Conservation (phyloP, 2,888 invertebrate genomes). For the Ditula angustiorana region DNA sequence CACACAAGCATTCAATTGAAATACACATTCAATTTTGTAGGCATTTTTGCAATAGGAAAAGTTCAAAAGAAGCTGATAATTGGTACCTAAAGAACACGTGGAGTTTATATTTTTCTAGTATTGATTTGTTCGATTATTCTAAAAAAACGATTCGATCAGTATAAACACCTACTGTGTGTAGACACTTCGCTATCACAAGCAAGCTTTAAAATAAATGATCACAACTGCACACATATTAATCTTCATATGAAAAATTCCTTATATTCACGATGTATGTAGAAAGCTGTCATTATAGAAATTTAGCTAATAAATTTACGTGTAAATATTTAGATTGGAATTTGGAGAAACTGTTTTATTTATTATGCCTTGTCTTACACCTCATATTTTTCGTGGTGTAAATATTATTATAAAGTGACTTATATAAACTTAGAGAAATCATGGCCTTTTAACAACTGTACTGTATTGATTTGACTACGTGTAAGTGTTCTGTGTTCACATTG, state of each 20-base stretch:
- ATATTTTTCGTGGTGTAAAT: background rate
- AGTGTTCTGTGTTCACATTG: background rate
- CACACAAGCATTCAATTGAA: no score
- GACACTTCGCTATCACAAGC: conserved; percentile 6
- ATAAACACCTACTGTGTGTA: conserved; percentile 27
- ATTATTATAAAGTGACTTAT: background rate
- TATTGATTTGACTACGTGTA: background rate
- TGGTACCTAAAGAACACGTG: background rate
- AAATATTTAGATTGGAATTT: conserved; percentile 47
- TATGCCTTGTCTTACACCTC: conserved; percentile 11
- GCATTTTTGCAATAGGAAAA: no score
- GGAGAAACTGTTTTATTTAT: conserved; percentile 52
- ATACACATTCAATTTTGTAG: no score
- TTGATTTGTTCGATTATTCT: background rate
- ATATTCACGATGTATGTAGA: conserved; percentile 63
- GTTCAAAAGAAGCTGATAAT: no score
- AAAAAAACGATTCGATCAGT: conserved; percentile 6
- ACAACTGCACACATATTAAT: conserved; percentile 26
- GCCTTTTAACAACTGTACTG: background rate
- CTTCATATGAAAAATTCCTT: conserved; percentile 19
- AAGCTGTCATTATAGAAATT: conserved; percentile 68
- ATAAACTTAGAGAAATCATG: background rate
- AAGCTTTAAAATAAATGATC: conserved; percentile 17
- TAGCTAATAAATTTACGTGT: conserved; percentile 69
- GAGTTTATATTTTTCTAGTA: no score